Evolutionary conservation across 2,797 vertebrate species (phyloP), one percentile per base, ranked within the genome.

Genomic region (Aulostomus chinensis): DNA sequence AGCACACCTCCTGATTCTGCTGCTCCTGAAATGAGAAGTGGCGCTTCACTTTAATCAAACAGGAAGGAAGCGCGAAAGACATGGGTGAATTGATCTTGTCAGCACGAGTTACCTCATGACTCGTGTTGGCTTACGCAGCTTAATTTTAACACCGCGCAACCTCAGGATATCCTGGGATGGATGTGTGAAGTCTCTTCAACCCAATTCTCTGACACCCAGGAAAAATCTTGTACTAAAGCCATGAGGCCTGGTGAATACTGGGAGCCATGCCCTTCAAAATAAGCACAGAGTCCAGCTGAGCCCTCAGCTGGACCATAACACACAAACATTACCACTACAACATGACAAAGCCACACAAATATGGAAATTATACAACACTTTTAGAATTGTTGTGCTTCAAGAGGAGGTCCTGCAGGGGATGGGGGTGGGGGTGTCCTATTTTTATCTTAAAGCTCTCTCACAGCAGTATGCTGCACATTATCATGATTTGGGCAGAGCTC

Each of bases 401-500:
- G n/a, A n/a, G n/a, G n/a, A n/a, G n/a, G n/a, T n/a, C n/a, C n/a
- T n/a, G n/a, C n/a, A n/a, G n/a, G n/a, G n/a, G n/a, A n/a, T n/a
- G n/a, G n/a, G n/a, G n/a, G n/a, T n/a, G 64, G 73, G 69, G 83
- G 85, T 76, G 69, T 63, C 78, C 83, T 88, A 88, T 88, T 90
- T 83, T 86, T 86, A 87, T 81, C 84, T 79, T 64, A 24, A 49
- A 78, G 78, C 61, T 55, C 81, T 65, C 78, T 76, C 83, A 86
- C 78, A 77, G 58, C 64, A 68, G 64, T 61, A 41, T 56, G 34
- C 43, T 68, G 58, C 53, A 51, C 47, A 52, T 63, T 69, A 58
- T 78, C 61, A 56, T 42, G 61, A 43, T 38, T 49, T 54, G 54
- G 66, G 50, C 70, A 64, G 59, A 68, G 52, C 61, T 54, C 26